phyloP scores from a whole-genome alignment of 2,797 vertebrate genomes.

The Trachops cirrhosus region DNA sequence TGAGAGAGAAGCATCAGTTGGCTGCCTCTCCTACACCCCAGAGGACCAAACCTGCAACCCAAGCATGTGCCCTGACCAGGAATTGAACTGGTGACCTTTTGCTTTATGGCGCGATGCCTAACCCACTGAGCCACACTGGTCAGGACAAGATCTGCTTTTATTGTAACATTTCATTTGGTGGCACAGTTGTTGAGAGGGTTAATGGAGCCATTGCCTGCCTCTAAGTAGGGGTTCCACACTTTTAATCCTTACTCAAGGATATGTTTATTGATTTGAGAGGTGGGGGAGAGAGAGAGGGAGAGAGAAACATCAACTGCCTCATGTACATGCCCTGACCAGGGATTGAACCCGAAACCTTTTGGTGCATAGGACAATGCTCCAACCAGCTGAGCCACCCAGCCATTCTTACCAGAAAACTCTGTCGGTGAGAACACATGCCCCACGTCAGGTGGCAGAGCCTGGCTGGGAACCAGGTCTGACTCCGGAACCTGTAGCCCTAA shows the following conservation, averaged over 20 bases:
- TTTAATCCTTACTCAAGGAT: too few species aligned
- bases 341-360: neutral
- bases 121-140: neutral
- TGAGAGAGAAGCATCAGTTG: neutral
- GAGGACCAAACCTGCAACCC: neutral
- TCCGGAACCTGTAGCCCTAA: neutral
- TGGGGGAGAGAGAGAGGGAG: too few species aligned
- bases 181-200: neutral
- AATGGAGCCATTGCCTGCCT: neutral
- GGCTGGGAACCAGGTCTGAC: neutral
- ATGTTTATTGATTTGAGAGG: too few species aligned
- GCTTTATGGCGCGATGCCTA: neutral
- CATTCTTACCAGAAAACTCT: neutral
- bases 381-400: neutral
- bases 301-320: too few species aligned
- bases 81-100: neutral
- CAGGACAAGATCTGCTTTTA: neutral
- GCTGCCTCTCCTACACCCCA: neutral
- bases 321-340: neutral
- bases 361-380: too few species aligned
- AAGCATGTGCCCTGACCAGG: neutral
- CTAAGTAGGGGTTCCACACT: neutral
- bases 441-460: fast-evolving
- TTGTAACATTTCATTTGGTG: neutral
- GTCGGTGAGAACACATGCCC: neutral